A percentile compares a stretch with the other conserved stretches of the same genome.
These are phyloP conservation scores for Ceraclea dissimilis DNA, from an alignment of 2,888 invertebrate species.

Conservation along the genomic window DNA sequence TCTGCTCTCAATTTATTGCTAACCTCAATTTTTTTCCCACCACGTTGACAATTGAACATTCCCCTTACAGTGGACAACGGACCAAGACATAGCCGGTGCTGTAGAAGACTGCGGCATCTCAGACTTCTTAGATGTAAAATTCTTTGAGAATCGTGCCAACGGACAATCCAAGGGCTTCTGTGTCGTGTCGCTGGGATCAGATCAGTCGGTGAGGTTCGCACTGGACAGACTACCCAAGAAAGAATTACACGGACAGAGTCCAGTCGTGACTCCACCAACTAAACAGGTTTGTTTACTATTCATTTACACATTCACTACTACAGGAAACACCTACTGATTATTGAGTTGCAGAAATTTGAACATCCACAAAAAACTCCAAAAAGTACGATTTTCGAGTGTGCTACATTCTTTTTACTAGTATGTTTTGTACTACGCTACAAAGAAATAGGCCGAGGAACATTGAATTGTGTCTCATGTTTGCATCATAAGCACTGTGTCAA, in stretches of 20 bases:
- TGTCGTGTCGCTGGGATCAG: slow-evolving; percentile 89
- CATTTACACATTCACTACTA: neutral
- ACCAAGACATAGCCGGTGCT: slow-evolving; percentile 91
- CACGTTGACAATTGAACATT: too few species aligned
- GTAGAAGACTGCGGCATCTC: slow-evolving; percentile 79
- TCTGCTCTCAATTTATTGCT: too few species aligned
- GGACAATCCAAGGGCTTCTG: slow-evolving; percentile 99
- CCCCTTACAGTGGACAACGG: slow-evolving; percentile 96
- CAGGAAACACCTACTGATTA: too few species aligned
- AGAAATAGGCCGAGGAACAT: too few species aligned
- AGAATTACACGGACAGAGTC: slow-evolving; percentile 91
- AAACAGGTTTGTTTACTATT: slow-evolving; percentile 62
- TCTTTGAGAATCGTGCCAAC: slow-evolving; percentile 98
- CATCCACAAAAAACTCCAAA: too few species aligned
- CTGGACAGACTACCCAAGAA: slow-evolving; percentile 93
- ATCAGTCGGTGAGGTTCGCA: slow-evolving; percentile 78
- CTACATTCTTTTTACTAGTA: too few species aligned
- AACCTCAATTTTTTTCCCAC: too few species aligned
- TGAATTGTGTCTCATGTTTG: too few species aligned
- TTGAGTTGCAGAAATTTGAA: too few species aligned
- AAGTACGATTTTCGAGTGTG: too few species aligned
- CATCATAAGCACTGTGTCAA: too few species aligned
- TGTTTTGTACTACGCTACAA: too few species aligned
- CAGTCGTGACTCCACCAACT: slow-evolving; percentile 90
- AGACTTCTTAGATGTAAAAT: slow-evolving; percentile 97